Conservation (phyloP, 2,797 vertebrate species). For the Bradypus variegatus region DNA sequence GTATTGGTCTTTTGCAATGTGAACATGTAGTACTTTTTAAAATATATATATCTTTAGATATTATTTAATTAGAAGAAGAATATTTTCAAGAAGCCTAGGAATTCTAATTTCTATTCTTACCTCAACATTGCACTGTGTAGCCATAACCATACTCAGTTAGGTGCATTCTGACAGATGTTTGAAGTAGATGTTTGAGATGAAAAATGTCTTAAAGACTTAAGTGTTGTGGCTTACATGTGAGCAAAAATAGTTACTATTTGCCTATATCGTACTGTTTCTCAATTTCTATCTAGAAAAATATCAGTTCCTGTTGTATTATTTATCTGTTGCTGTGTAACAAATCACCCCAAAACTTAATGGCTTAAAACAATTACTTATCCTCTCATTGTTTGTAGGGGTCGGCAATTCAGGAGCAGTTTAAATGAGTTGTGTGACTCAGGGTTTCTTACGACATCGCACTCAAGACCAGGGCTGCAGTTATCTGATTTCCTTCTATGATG, state of each 20-base stretch:
- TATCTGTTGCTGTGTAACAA: not conserved
- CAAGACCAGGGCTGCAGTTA: not conserved
- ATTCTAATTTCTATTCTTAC: conserved; percentile 2
- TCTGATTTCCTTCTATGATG: not conserved
- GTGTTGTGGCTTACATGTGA: not conserved
- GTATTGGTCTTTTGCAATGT: not conserved
- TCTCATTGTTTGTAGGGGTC: not conserved
- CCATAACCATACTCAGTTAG: not conserved
- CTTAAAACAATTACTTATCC: conserved; percentile 1
- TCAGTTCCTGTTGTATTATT: not conserved
- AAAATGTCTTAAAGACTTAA: not conserved
- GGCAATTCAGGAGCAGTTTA: not conserved
- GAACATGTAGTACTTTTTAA: not conserved
- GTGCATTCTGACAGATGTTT: not conserved
- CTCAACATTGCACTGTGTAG: not conserved
- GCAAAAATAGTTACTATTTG: not conserved
- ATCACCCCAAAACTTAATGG: not conserved
- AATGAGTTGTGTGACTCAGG: conserved; percentile 9
- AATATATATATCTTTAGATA: not conserved
- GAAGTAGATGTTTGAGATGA: not conserved
- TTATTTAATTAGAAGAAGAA: conserved; percentile 13
- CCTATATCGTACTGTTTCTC: not conserved
- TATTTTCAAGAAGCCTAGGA: not conserved
- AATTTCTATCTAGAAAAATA: not conserved
- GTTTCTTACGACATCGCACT: not conserved